Conservation (phyloP, 2,797 vertebrate genomes). For the Siniperca obscura region DNA sequence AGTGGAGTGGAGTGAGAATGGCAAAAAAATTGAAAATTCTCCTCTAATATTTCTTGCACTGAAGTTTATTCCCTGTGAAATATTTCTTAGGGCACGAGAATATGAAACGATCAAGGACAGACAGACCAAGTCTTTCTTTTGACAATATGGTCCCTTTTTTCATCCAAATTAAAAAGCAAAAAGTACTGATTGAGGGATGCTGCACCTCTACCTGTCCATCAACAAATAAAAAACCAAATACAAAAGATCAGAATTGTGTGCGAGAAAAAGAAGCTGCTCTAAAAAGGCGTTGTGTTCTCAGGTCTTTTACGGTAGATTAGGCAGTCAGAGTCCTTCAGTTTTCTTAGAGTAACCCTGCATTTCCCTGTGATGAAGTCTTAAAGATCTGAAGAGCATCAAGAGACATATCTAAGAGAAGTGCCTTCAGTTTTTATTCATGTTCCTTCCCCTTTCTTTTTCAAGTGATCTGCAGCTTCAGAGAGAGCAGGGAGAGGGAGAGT, state of each 20-base stretch:
- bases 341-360: slow-evolving; percentile 75
- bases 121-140: slow-evolving; percentile 40
- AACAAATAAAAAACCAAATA: slow-evolving; percentile 56
- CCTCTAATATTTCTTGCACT: slow-evolving; percentile 8
- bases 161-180: slow-evolving; percentile 41
- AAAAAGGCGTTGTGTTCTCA: slow-evolving; percentile 62
- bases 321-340: slow-evolving; percentile 72
- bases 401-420: slow-evolving; percentile 84
- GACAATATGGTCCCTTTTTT: slow-evolving; percentile 39
- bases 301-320: slow-evolving; percentile 74
- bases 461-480: slow-evolving; percentile 81
- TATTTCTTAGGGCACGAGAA: slow-evolving; percentile 1
- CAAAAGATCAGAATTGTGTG: slow-evolving; percentile 42
- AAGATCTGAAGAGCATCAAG: slow-evolving; percentile 86
- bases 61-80: slow-evolving; percentile 31
- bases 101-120: slow-evolving; percentile 50
- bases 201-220: slow-evolving; percentile 59
- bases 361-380: slow-evolving; percentile 82
- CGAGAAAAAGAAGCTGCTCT: slow-evolving; percentile 24
- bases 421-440: slow-evolving; percentile 85
- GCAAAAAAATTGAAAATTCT: slow-evolving; percentile 30
- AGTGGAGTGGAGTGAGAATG: neutral
- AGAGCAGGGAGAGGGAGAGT: slow-evolving; percentile 53
- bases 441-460: slow-evolving; percentile 77
- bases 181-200: slow-evolving; percentile 21